Percentiles rank a stretch among this genome's conserved stretches.
These are phyloP conservation scores for Oceanodroma tethys DNA, from an alignment of 2,113 vertebrate genomes.

Conservation along the genomic window DNA sequence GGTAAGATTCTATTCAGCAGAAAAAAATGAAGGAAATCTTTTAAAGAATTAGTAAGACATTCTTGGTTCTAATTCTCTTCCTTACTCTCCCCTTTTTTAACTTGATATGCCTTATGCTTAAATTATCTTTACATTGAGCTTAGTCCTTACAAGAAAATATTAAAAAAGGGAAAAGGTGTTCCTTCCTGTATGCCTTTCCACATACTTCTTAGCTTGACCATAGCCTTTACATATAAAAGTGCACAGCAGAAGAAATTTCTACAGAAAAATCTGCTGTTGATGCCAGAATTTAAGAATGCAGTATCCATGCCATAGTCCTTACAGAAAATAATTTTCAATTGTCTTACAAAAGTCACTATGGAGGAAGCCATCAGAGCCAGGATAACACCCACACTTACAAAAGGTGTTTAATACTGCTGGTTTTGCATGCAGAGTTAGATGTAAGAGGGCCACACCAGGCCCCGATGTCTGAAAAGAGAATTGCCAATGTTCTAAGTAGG, in stretches of 20 bases:
- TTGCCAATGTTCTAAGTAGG: background rate
- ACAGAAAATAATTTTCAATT: background rate
- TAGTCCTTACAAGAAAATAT: background rate
- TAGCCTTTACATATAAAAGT: background rate
- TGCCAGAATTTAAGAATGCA: background rate
- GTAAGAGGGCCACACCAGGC: background rate
- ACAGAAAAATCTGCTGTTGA: background rate
- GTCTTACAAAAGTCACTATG: background rate
- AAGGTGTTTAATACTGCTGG: background rate
- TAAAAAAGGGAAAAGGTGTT: background rate
- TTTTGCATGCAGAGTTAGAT: background rate
- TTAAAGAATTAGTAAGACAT: background rate
- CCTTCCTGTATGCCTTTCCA: background rate
- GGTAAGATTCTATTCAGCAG: background rate
- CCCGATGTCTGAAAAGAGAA: background rate
- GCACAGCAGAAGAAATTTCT: background rate
- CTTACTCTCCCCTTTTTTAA: background rate
- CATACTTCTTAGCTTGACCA: background rate
- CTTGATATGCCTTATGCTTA: background rate
- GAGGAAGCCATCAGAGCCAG: background rate
- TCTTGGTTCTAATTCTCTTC: background rate
- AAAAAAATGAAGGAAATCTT: background rate
- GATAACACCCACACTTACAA: background rate
- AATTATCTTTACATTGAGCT: background rate
- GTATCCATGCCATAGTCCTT: background rate